Base-by-base conservation (phyloP, 1,140 invertebrate species). In the Eriosoma lanigerum region DNA sequence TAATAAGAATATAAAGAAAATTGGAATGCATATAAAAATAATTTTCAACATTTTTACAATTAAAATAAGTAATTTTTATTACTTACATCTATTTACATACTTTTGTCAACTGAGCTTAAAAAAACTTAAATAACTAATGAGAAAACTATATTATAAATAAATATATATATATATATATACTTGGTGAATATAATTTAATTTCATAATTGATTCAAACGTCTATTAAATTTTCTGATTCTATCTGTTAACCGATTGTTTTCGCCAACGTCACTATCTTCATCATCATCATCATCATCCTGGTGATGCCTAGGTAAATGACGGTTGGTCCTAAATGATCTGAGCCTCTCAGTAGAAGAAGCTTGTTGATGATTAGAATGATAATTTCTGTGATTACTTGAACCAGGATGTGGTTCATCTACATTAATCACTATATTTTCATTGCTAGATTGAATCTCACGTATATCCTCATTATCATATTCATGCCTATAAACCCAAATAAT, bases 11-110 rank as follows among this genome's bases (percentile, higher is more conserved):
- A 44, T 66, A 44, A 66, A 46, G 32, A 29, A 24, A 66, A 46
- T 21, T 44, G 64, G 64, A 66, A 66, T 44, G 60, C 29, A 32
- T 17, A 32, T 62, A 44, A 62, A 32, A 62, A 62, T 32, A 62
- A 32, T 32, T 62, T 19, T n/a, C 29, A 62, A 29, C 9, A 10
- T 17, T 62, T 21, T 66, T 38, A 44, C 9, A 5, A n/a, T 44
- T 66, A 66, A 66, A 8, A 64, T 44, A 46, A 66, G 62, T 66
- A 66, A 13, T 46, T 48, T 66, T 38, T 66, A 10, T 66, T 66
- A 66, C 32, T 66, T 46, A 66, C n/a, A 66, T 21, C n/a, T 66
- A 66, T 46, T 46, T 66, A 66, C 64, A 66, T 46, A 38, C 3
- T 38, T 38, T 38, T 4, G 32, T 38, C 3, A 38, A 38, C 32